Base-by-base conservation (phyloP, 92 coral and sea anemone genomes). In the Actinernus sp. region DNA sequence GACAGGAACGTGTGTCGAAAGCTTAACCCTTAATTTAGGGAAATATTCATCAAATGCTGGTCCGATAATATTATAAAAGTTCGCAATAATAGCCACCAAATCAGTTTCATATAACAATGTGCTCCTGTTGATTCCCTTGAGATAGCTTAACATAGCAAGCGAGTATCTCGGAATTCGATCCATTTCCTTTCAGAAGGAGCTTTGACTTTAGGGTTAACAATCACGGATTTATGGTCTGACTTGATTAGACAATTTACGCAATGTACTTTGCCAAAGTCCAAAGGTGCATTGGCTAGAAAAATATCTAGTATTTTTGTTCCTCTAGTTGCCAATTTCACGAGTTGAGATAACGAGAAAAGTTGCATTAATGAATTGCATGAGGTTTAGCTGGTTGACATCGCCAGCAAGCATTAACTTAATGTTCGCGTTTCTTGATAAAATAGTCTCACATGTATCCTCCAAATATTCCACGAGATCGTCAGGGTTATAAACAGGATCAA, bases 201-300 rank as follows among this genome's bases (percentile, higher is more conserved):
- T 2, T 71, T 57, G 6, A 47, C 47, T 25, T 14, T 13, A 39
- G 82, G 86, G 4, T 57, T 20, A 5, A 84, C 58, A 19, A 49
- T 77, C 36, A 77, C 84, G 47, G 41, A 62, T 34, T 65, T 58
- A 46, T 83, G 84, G 29, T 75, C 84, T 41, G 89, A 66, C 13
- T 76, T 60, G 5, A 83, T 81, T 10, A 65, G 76, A 16, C 85
- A 41, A 10, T 34, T 23, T 21, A 49, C 4, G 14, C 55, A 49
- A 31, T 36, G 30, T 27, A 68, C 68, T 0, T 52, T 28, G 10
- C 70, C 63, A 11, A 11, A 38, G 32, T 69, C 59, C 62, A 75
- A 79, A 17, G 59, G 71, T 31, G 58, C 31, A 25, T 80, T 80
- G 18, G 68, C 54, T 29, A 71, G 63, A 58, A 80, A 63, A 32